Evolutionary conservation across 2,113 vertebrate genomes (phyloP).

Genomic region (Vulpes vulpes): DNA sequence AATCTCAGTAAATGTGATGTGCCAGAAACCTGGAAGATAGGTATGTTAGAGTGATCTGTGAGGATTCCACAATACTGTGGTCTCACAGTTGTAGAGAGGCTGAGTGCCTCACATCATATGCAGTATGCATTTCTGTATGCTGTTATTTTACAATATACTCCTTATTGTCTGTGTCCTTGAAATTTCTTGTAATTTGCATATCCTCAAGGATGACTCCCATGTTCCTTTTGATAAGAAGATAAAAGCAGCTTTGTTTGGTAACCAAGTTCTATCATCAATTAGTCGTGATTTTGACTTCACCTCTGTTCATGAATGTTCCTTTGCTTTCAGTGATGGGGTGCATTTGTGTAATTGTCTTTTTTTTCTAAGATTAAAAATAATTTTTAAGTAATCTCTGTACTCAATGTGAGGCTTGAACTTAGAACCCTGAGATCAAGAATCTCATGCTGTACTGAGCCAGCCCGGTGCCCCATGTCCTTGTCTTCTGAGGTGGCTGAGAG

Average conservation of each 20-base stretch:
- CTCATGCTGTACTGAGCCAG: background rate
- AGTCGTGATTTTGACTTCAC: conserved; percentile 94
- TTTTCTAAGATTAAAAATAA: background rate
- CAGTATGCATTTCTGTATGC: conserved; percentile 93
- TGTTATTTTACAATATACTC: conserved; percentile 93
- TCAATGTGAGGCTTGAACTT: background rate
- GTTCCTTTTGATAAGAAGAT: conserved; percentile 94
- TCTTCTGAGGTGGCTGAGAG: background rate
- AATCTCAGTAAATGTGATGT: conserved; percentile 92
- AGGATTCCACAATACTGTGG: conserved; percentile 93
- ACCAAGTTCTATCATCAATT: conserved; percentile 95
- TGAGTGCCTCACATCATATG: conserved; percentile 93
- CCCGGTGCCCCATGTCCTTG: background rate
- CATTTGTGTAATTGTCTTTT: background rate
- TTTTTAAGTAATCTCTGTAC: background rate
- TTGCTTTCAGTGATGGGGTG: conserved; percentile 61
- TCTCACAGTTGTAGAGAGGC: conserved; percentile 93
- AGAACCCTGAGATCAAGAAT: background rate
- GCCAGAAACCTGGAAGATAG: conserved; percentile 92
- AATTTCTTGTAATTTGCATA: conserved; percentile 94
- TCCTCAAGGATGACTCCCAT: conserved; percentile 93
- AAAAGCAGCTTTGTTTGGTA: conserved; percentile 95
- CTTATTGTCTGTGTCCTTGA: conserved; percentile 94
- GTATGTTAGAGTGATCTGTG: conserved; percentile 90
- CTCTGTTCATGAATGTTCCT: conserved; percentile 93